These are phyloP conservation scores for Pampusana beccarii DNA, from an alignment of 2,113 vertebrate species.

Conservation along the genomic window DNA sequence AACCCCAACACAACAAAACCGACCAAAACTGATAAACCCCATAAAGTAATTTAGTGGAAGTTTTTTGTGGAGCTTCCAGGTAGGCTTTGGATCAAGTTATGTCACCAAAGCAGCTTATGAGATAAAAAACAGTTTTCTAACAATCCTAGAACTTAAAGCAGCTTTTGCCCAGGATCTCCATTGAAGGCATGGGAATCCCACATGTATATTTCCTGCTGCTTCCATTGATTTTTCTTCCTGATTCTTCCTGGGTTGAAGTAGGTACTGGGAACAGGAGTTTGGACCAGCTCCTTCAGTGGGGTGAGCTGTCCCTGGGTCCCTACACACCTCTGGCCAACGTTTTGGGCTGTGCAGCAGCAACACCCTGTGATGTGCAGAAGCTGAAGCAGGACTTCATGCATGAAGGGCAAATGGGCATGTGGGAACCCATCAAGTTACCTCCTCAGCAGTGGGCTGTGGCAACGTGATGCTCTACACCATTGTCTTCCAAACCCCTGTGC, in stretches of 20 bases:
- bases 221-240: background rate
- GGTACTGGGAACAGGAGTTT: background rate
- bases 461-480: background rate
- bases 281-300: background rate
- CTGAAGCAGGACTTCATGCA: background rate
- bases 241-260: background rate
- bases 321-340: background rate
- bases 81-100: background rate
- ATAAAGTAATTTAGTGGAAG: background rate
- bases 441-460: background rate
- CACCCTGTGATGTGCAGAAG: background rate
- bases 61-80: background rate
- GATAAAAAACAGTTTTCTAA: background rate
- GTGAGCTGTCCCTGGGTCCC: background rate
- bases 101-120: background rate
- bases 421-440: rapidly evolving
- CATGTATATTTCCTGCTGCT: background rate
- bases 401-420: background rate
- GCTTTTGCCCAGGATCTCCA: background rate
- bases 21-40: background rate
- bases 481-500: background rate
- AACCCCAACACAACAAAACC: too few species aligned
- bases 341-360: background rate
- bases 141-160: background rate
- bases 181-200: background rate